A percentile compares a stretch with the other conserved stretches of the same genome.
These are phyloP conservation scores for Buceros bicornis DNA, from an alignment of 2,797 vertebrate species.

Conservation along the genomic window DNA sequence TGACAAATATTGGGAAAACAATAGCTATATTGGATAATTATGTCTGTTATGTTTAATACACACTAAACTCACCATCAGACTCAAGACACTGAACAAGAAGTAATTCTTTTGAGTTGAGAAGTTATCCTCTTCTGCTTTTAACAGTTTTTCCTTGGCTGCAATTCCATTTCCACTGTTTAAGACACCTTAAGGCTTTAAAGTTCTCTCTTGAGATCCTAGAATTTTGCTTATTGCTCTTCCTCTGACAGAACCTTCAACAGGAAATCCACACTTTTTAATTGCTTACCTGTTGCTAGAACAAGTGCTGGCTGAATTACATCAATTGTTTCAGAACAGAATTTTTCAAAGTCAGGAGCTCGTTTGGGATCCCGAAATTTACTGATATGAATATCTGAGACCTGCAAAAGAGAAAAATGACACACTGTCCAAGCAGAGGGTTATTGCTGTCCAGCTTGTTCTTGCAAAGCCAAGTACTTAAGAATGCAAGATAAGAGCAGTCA, in stretches of 20 bases:
- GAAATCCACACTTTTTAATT: background rate
- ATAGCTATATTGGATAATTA: background rate
- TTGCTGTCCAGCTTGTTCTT: background rate
- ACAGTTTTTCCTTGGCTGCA: background rate
- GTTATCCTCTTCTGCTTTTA: background rate
- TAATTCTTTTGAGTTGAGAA: background rate
- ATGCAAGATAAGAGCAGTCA: background rate
- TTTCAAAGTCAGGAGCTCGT: constrained; percentile 91
- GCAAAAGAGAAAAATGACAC: constrained; percentile 38
- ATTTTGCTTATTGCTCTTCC: background rate
- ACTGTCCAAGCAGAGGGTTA: background rate
- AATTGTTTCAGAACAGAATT: constrained; percentile 92
- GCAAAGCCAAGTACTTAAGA: background rate
- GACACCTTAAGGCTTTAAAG: background rate
- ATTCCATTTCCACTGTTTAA: background rate
- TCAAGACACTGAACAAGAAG: background rate
- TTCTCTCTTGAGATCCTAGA: background rate
- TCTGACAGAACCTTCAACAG: background rate
- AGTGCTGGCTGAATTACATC: constrained; percentile 90
- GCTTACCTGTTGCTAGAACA: constrained; percentile 93
- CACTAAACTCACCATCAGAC: background rate
- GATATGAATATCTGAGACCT: constrained; percentile 98
- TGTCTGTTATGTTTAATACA: background rate
- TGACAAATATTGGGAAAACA: background rate
- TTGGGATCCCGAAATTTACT: constrained; percentile 91